Evolutionary conservation across 2,888 invertebrate species (phyloP), one percentile per base, ranked within the genome.

Genomic region (Limenitis camilla): DNA sequence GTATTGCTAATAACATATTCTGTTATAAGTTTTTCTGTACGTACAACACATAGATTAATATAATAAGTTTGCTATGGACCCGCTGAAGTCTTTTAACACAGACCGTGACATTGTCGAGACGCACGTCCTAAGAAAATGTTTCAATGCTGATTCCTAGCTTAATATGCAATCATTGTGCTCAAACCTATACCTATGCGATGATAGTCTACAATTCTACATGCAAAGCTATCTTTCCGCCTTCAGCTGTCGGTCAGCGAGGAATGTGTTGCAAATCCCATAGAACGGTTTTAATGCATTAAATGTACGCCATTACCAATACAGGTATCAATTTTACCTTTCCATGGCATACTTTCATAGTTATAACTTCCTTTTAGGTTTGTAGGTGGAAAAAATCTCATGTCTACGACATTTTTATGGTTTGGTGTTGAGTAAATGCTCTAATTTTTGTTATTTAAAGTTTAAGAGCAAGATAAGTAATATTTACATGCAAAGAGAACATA

Each of bases 241-340:
- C 50, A 59, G 65, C 62, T 65, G 58, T 65, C 60, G 61, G 65
- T 61, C 63, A 65, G 60, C 55, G 55, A 53, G 52, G 54, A 59
- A 60, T 55, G 49, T 55, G 55, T 46, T 55, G 53, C 52, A 52
- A 54, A 56, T 60, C 52, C 51, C 54, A 56, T 42, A 33, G 40
- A 50, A 56, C 60, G 47, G 50, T 55, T 55, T 45, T 49, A 42
- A 41, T 52, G 51, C 51, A 58, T 54, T 55, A 52, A 52, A 53
- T 53, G 51, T 51, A 54, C 30, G 45, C 52, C 46, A 56, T 60
- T 55, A 56, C 51, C 53, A 51, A 48, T 40, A 40, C 36, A 49
- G 27, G 50, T 51, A 56, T 50, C 49, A 51, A 60, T 60, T 60
- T 54, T 45, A 54, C 56, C 54, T 56, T 54, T 58, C 54, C 56